Percentiles rank a stretch among this genome's conserved stretches.
phyloP scores from a whole-genome alignment of 92 coral and sea anemone species.

The Umimayanthus chanpuru region DNA sequence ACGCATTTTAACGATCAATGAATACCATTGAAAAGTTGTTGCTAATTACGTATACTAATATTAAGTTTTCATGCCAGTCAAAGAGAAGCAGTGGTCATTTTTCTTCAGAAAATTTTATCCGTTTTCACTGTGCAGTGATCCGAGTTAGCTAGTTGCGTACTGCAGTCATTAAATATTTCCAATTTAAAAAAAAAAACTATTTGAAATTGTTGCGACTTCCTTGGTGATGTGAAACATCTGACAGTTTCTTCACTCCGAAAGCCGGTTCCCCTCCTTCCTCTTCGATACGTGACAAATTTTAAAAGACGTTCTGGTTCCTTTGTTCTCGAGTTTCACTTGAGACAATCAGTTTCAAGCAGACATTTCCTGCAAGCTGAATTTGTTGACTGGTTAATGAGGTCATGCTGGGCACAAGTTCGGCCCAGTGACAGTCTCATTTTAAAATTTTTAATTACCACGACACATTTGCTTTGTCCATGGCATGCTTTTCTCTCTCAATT shows the following conservation, averaged over 20 bases:
- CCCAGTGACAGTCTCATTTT: neutral
- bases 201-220: neutral
- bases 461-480: neutral
- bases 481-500: no score
- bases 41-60: no score
- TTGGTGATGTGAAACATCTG: neutral
- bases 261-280: neutral
- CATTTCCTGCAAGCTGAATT: conserved; percentile 14
- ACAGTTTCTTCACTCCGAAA: neutral
- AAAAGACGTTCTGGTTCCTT: neutral
- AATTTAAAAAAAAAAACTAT: no score
- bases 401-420: conserved; percentile 17
- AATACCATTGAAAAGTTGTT: no score
- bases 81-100: neutral
- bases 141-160: neutral
- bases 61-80: no score
- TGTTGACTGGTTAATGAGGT: conserved; percentile 16
- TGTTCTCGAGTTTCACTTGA: conserved; percentile 17
- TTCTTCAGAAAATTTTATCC: neutral
- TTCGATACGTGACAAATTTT: conserved; percentile 32
- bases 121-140: neutral
- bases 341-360: neutral
- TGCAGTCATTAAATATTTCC: neutral
- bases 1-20: no score
- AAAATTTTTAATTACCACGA: neutral